These are phyloP conservation scores for Galagoides demidoff DNA, from an alignment of 2,797 vertebrate species.

Conservation along the genomic window DNA sequence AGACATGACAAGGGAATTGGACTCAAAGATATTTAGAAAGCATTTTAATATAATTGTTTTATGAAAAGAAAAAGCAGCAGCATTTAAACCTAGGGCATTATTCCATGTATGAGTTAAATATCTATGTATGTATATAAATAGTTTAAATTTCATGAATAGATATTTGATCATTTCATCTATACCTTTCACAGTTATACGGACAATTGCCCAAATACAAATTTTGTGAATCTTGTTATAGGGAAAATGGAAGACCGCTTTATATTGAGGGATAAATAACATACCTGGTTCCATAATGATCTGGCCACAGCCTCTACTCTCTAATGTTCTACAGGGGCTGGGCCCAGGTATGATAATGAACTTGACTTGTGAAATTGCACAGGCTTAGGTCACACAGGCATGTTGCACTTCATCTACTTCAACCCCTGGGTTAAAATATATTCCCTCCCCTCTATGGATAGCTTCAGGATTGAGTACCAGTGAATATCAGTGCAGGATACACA, in stretches of 20 bases:
- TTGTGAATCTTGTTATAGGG: background rate
- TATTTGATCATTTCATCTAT: background rate
- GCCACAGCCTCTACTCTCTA: background rate
- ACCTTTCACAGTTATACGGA: background rate
- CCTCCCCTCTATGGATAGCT: background rate
- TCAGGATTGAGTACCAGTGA: background rate
- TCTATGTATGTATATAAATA: background rate
- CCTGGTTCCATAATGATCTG: background rate
- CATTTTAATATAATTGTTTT: background rate
- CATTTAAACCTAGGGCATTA: background rate
- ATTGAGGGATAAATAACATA: background rate
- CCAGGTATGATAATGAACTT: background rate
- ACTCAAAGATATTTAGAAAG: background rate
- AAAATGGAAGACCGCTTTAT: background rate
- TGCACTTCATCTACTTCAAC: background rate
- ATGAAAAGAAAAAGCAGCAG: background rate
- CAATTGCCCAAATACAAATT: background rate
- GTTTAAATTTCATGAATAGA: background rate
- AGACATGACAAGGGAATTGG: background rate
- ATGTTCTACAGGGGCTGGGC: background rate
- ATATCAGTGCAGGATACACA: background rate
- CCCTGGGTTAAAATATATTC: background rate
- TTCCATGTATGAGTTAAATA: background rate
- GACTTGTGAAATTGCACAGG: background rate
- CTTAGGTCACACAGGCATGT: accelerated